Conservation (phyloP, 2,113 vertebrate species). For the Gobio gobio region DNA sequence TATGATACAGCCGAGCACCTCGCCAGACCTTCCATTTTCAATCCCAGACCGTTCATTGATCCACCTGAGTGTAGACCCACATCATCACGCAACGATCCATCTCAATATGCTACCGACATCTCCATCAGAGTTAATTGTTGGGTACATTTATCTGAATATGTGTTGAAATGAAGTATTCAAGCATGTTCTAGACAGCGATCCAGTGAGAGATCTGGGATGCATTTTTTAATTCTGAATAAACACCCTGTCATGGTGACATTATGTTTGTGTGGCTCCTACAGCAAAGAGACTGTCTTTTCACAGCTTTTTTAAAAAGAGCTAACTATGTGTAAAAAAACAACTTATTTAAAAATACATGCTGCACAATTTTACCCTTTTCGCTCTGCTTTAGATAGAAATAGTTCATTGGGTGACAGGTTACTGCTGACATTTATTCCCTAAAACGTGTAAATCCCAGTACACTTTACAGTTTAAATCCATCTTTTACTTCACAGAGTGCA, state of each 20-base stretch:
- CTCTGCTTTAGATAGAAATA: conserved; percentile 21
- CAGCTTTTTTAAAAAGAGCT: neutral
- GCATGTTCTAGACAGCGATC: neutral
- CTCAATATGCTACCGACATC: conserved; percentile 23
- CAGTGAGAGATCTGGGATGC: conserved; percentile 10
- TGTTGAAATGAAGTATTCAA: conserved; percentile 30
- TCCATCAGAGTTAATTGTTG: conserved; percentile 45
- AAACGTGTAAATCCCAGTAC: neutral
- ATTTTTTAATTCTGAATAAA: neutral
- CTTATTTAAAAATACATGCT: neutral
- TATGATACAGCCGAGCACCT: conserved; percentile 15
- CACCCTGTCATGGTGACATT: neutral
- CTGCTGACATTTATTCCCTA: neutral
- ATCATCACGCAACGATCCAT: conserved; percentile 26
- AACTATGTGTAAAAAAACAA: neutral
- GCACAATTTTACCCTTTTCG: neutral
- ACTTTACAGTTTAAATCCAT: neutral
- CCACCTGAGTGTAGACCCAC: conserved; percentile 10
- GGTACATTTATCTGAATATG: conserved; percentile 35
- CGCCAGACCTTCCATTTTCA: conserved; percentile 24
- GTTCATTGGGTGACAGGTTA: conserved; percentile 1
- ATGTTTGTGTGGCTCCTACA: conserved; percentile 1
- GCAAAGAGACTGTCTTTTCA: neutral
- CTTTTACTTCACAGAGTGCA: neutral
- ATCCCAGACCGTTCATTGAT: conserved; percentile 51